Evolutionary conservation across 2,797 vertebrate genomes (phyloP).

Genomic region (Prunella strophiata): DNA sequence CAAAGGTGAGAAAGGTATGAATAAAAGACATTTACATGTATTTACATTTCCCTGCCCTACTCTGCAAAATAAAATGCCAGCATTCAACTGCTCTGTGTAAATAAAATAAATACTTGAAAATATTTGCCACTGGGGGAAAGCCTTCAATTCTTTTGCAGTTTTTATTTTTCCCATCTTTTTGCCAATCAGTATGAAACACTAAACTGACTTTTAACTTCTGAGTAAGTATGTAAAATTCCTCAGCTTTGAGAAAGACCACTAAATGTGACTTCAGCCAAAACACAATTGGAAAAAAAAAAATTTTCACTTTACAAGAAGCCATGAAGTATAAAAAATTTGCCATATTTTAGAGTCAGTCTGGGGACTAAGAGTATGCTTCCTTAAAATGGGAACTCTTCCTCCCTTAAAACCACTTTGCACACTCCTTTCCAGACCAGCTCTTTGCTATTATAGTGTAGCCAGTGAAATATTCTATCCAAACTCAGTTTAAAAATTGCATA

Average conservation of each 20-base stretch:
- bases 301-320: not conserved
- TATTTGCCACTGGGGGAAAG: not conserved
- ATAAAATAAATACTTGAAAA: not conserved
- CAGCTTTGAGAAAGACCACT: not conserved
- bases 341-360: not conserved
- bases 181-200: not conserved
- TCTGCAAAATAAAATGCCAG: not conserved
- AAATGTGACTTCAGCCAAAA: not conserved
- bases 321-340: not conserved
- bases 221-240: not conserved
- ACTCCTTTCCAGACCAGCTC: not conserved
- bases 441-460: not conserved
- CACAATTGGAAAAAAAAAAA: not conserved
- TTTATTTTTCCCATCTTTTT: not conserved
- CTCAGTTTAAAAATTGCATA: not conserved
- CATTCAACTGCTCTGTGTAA: not conserved
- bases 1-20: not conserved
- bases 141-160: not conserved
- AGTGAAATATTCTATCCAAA: not conserved
- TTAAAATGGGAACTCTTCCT: not conserved
- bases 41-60: not conserved
- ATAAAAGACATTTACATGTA: not conserved
- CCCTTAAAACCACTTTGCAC: not conserved
- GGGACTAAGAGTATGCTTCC: not conserved
- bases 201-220: not conserved